These are phyloP conservation scores for Tetragonula clypearis DNA, from an alignment of 1,140 invertebrate genomes.

Conservation along the genomic window DNA sequence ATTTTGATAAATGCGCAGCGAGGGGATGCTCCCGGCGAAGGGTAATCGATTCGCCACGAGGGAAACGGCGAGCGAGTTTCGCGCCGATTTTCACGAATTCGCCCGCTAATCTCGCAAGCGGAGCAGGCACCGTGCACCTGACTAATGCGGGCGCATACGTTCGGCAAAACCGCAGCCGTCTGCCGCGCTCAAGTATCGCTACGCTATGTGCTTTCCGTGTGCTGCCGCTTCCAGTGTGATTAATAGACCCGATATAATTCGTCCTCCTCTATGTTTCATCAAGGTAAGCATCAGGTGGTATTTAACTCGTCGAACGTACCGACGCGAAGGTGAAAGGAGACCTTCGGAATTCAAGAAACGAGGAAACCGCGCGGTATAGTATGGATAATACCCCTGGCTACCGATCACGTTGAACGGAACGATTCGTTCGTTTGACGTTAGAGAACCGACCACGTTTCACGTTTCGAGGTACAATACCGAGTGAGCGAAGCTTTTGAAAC, in stretches of 20 bases:
- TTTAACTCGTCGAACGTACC: not conserved
- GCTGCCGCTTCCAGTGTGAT: not conserved
- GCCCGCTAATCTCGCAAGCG: slow-evolving; percentile 13
- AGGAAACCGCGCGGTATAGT: not conserved
- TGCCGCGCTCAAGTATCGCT: not conserved
- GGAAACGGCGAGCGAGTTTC: not conserved
- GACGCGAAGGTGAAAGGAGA: not conserved
- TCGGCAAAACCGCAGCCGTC: slow-evolving; percentile 6
- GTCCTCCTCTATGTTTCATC: slow-evolving; percentile 1
- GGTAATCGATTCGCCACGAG: slow-evolving; percentile 18
- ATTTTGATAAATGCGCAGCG: slow-evolving; percentile 34
- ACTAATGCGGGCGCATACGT: slow-evolving; percentile 13
- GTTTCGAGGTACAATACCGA: slow-evolving; percentile 19
- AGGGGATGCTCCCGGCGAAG: not conserved
- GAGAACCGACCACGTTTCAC: not conserved
- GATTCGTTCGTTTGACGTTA: not conserved
- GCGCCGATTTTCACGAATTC: not conserved
- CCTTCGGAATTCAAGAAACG: not conserved
- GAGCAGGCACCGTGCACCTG: not conserved
- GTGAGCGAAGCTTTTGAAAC: slow-evolving; percentile 31
- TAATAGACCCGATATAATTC: slow-evolving; percentile 1
- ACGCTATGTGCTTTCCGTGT: not conserved
- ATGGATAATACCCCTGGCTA: not conserved
- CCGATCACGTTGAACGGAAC: not conserved
- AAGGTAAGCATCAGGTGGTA: not conserved